These are phyloP conservation scores for Chlorodrepanis virens DNA, from an alignment of 2,113 vertebrate genomes.

Conservation along the genomic window DNA sequence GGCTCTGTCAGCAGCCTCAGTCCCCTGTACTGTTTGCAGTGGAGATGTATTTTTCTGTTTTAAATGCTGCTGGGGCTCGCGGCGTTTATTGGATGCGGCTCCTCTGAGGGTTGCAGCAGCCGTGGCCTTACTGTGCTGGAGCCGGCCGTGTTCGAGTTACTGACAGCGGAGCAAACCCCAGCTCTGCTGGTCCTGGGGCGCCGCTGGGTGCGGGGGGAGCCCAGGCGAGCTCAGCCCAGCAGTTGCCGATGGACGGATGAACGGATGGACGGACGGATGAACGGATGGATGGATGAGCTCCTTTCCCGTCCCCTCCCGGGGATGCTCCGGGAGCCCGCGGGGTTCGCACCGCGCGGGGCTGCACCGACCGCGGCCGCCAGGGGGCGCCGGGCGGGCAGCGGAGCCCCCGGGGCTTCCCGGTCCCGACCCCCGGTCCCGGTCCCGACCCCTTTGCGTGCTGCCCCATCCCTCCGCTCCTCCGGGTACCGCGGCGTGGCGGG, in stretches of 20 bases:
- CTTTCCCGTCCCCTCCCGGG: background rate
- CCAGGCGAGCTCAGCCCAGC: rapidly evolving
- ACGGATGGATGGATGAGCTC: rapidly evolving
- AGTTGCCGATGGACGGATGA: too few relatives aligned
- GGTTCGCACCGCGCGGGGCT: background rate
- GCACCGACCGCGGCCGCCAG: background rate
- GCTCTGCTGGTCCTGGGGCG: rapidly evolving
- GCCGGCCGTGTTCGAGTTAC: rapidly evolving
- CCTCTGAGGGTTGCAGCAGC: background rate
- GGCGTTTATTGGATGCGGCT: rapidly evolving
- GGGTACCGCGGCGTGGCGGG: background rate
- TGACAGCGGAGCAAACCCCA: rapidly evolving
- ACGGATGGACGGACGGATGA: rapidly evolving
- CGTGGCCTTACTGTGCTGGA: rapidly evolving
- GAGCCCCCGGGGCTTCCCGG: too few relatives aligned
- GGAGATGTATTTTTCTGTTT: background rate
- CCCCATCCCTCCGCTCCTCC: background rate
- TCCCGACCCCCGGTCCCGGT: too few relatives aligned
- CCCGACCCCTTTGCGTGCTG: background rate
- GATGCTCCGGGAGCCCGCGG: background rate
- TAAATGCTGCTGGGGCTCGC: background rate
- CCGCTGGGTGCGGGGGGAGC: too few relatives aligned
- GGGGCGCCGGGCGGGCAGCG: background rate
- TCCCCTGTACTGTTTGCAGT: rapidly evolving
- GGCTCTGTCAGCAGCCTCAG: background rate